These are phyloP conservation scores for Ephydatia muelleri DNA, from an alignment of 37 sponge, comb jelly and placozoan genomes.

Conservation along the genomic window DNA sequence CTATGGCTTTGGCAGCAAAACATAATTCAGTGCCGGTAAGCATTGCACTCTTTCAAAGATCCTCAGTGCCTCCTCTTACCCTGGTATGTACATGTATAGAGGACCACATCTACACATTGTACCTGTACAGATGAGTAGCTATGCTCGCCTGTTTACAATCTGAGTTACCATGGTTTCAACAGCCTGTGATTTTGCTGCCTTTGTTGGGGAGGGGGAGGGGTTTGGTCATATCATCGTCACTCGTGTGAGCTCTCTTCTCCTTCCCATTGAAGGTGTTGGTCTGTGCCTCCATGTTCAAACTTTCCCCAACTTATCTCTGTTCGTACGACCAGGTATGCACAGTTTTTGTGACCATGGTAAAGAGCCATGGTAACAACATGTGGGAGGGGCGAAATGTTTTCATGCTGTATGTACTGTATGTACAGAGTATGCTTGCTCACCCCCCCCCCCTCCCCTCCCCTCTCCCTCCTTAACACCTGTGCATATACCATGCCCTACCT, in stretches of 20 bases:
- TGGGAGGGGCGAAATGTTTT: not conserved
- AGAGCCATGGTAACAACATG: not conserved
- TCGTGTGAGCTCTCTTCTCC: too few relatives aligned
- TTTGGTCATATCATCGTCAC: too few relatives aligned
- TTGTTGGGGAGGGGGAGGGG: too few relatives aligned
- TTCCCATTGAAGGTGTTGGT: slow-evolving; percentile 77
- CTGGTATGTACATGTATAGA: not conserved
- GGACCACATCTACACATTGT: too few relatives aligned
- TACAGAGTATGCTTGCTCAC: not conserved
- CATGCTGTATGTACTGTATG: not conserved
- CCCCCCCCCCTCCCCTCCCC: not conserved
- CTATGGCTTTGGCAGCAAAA: slow-evolving; percentile 86
- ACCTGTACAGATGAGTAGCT: too few relatives aligned
- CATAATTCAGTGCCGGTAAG: slow-evolving; percentile 94
- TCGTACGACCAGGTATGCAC: slow-evolving; percentile 89
- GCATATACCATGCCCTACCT: not conserved
- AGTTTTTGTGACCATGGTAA: not conserved
- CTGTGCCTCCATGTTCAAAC: slow-evolving; percentile 96
- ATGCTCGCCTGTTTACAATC: too few relatives aligned
- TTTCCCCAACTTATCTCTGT: slow-evolving; percentile 90
- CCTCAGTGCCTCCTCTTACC: not conserved
- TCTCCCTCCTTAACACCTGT: not conserved
- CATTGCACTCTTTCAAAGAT: not conserved
- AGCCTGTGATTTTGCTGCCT: too few relatives aligned
- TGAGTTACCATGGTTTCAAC: too few relatives aligned